Evolutionary conservation across 2,113 vertebrate genomes (phyloP), one percentile per base, ranked within the genome.

Genomic region (Ictalurus punctatus): DNA sequence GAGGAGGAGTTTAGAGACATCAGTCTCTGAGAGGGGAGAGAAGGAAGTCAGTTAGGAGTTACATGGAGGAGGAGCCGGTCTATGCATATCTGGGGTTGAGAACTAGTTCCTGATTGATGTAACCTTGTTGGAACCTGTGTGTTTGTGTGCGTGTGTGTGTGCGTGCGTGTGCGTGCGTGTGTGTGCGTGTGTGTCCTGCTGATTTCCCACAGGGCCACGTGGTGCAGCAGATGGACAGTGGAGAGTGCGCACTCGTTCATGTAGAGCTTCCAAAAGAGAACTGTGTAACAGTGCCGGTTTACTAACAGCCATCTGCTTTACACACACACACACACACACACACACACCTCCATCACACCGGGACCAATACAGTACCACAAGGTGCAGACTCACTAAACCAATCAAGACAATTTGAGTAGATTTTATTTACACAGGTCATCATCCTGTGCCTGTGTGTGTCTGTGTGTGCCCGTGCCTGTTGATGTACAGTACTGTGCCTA

Each of bases 241-340:
- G 90, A 83, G 84, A 59, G 84, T 79, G 73, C 73, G 73, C 88
- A 91, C 91, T 92, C 91, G 90, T 92, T 89, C 91, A 88, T 80
- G 25, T 44, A 12, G 63, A 83, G 91, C 59, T 84, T 59, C 82
- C 82, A 63, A 84, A 84, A 84, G 59, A 84, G 37, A 63, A 84
- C 21, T 56, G 58, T 65, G 82, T 84, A 40, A 48, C 82, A 63
- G 34, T 40, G 56, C 34, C 25, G 37, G 59, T 84, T 84, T 84
- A 48, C 59, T 61, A 84, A 84, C 30, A 84, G 59, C 82, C 82
- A 84, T 84, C 82, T 84, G 58, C 23, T 48, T 78, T 12, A 76
- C 73, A 76, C 74, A 27, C 74, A 52, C 74, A 27, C 74, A 48
- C 21, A 25, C 37, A 44, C 37, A 76, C 37, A 34, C n/a, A 71